Conservation (phyloP, 2,888 invertebrate species). For the Acanthosepion lycidas region DNA sequence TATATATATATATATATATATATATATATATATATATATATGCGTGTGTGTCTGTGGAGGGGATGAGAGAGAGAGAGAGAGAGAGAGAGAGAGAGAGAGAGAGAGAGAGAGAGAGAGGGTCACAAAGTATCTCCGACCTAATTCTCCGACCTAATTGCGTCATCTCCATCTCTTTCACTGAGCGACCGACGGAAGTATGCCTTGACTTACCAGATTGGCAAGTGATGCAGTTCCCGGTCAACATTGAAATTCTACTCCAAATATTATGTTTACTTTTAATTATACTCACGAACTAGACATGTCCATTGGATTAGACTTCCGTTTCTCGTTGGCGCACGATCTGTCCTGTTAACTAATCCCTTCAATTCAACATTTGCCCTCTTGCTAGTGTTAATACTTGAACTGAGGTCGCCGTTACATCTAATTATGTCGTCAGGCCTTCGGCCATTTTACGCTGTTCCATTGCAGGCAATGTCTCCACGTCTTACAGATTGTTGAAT, state of each 20-base stretch:
- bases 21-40: too few species aligned
- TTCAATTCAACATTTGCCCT: neutral
- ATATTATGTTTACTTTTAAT: constrained; percentile 10
- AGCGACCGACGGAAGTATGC: neutral
- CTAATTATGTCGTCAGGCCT: neutral
- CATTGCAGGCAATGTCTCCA: neutral
- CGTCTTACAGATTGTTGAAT: neutral
- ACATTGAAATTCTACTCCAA: neutral
- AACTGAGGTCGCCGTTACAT: neutral
- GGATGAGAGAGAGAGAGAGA: neutral
- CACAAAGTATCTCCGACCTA: too few species aligned
- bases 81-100: neutral
- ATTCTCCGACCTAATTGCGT: too few species aligned
- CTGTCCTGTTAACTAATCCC: neutral
- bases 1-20: too few species aligned
- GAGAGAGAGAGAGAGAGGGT: neutral
- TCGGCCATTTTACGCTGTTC: neutral
- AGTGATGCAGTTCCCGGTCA: neutral
- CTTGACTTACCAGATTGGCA: neutral
- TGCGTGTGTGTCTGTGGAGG: neutral
- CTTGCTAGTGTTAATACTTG: neutral
- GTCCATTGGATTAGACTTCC: neutral
- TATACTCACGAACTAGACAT: neutral
- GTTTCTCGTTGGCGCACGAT: neutral
- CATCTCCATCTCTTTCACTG: neutral